Base-by-base conservation (phyloP, 1,140 invertebrate species). In the Chionoecetes opilio region DNA sequence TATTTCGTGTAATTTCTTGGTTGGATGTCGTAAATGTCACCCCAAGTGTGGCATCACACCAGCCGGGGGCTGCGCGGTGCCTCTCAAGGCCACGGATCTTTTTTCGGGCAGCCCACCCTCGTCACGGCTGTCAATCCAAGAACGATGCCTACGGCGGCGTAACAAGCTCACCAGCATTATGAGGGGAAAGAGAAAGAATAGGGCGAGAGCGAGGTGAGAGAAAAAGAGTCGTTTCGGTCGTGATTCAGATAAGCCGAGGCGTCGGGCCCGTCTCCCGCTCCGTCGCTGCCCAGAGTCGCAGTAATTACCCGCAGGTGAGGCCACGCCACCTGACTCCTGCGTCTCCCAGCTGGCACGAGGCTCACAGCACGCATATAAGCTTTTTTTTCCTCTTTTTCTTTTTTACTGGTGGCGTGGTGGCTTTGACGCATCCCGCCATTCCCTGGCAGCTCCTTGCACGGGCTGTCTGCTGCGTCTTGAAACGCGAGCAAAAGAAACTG, bases 251-350 rank as follows among this genome's bases (percentile, higher is more conserved):
- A 26, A 9, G 63, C 21, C 63, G 63, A n/a, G 63, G 63, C 63
- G 63, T 75, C 63, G n/a, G 63, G n/a, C 21, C 63, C n/a, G 63
- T 75, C 63, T 75, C 63, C n/a, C 63, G 63, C 63, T 75, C n/a
- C n/a, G 63, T 75, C 63, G 63, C 21, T 75, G 63, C 21, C 63
- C 63, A 75, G 21, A 26, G 63, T 26, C 63, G 63, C 63, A 26
- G 21, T 75, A 75, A 75, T 75, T 75, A n/a, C 3, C 63, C 21
- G n/a, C 63, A 75, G 63, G 63, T 75, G 63, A 75, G 63, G n/a
- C 63, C 46, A 53, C 46, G 21, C 46, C 63, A 75, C 63, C 5
- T 75, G 63, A 53, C 46, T 53, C 0, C 63, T 26, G n/a, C 63
- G 21, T 0, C 9, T 2, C 63, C 21, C 63, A 75, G 21, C 63